Base-by-base conservation (phyloP, 2,113 vertebrate genomes). In the Sebastes schlegelii region DNA sequence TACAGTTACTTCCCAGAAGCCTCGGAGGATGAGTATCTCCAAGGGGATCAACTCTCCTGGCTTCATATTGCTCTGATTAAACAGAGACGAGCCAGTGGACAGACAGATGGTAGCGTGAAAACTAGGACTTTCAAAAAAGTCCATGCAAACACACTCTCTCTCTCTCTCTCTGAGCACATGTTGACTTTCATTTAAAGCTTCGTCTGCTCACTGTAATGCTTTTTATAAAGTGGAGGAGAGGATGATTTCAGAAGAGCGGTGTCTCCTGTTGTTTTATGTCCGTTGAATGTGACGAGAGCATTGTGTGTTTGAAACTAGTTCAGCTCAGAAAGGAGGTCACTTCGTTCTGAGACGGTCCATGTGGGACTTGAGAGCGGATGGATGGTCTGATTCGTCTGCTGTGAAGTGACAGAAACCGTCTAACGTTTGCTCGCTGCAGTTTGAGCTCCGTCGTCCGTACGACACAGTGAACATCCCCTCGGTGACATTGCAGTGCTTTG, bases 251-350 rank as follows among this genome's bases (percentile, higher is more conserved):
- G 12, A 34, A 0, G 13, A 60, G 12, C 0, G 4, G 12, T 8
- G 61, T 57, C 40, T 21, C 19, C 48, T 74, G 84, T 61, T 65
- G n/a, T 61, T 82, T 81, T 42, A 54, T 54, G 70, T 48, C 52
- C 55, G 26, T 58, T 46, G 26, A 57, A 55, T 73, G 64, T 19
- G 71, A 74, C 16, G 49, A 70, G 69, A 42, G 21, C 68, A 34
- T 34, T 51, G 55, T 26, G 84, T 87, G 80, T 86, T 43, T 90
- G 86, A 89, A 91, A 92, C 89, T 91, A 93, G 93, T 93, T 95
- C 92, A 93, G 68, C 82, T 55, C 45, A 69, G 82, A 94, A 94
- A 93, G 65, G 85, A 93, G 93, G 94, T 90, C 94, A 88, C 55
- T 90, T 93, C 79, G 70, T 89, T 90, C 89, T 86, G 88, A 92